A percentile compares a stretch with the other conserved stretches of the same genome.
Conservation (phyloP, 37 sponge, comb jelly and placozoan genomes). For the Eunapius fragilis region DNA sequence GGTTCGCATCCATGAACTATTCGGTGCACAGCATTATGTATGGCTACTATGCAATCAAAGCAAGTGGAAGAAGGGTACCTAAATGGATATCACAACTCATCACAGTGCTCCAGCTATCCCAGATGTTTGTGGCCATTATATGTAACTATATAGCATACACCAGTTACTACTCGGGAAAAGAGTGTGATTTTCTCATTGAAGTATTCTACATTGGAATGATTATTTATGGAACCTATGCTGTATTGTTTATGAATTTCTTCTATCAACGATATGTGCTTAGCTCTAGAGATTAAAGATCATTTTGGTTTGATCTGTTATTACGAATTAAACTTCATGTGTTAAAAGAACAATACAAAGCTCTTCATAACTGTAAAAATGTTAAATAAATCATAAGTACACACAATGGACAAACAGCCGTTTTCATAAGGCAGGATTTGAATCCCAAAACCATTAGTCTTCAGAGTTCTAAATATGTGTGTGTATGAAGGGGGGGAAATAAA, state of each 20-base stretch:
- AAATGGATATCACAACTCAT: constrained; percentile 50
- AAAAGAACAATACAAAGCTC: too few species aligned
- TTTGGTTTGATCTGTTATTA: too few species aligned
- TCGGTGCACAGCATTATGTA: constrained; percentile 88
- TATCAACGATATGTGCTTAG: constrained; percentile 73
- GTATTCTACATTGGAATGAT: constrained; percentile 15
- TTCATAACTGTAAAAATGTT: too few species aligned
- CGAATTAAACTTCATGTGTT: too few species aligned
- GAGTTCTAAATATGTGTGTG: neutral
- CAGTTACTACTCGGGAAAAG: constrained; percentile 4
- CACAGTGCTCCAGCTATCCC: constrained; percentile 74
- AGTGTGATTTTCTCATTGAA: constrained; percentile 23
- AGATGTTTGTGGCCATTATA: constrained; percentile 76
- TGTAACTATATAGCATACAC: constrained; percentile 11
- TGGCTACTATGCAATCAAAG: constrained; percentile 81
- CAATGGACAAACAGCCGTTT: neutral
- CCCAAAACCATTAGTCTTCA: neutral
- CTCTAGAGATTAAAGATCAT: too few species aligned
- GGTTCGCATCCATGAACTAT: constrained; percentile 71
- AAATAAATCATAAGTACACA: too few species aligned
- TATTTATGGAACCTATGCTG: constrained; percentile 70
- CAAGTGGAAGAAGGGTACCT: constrained; percentile 56
- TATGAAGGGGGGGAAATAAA: neutral
- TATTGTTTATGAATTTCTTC: constrained; percentile 78
- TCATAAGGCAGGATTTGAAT: neutral